phyloP scores from a whole-genome alignment of 1,140 invertebrate genomes.

The Caerostris extrusa region DNA sequence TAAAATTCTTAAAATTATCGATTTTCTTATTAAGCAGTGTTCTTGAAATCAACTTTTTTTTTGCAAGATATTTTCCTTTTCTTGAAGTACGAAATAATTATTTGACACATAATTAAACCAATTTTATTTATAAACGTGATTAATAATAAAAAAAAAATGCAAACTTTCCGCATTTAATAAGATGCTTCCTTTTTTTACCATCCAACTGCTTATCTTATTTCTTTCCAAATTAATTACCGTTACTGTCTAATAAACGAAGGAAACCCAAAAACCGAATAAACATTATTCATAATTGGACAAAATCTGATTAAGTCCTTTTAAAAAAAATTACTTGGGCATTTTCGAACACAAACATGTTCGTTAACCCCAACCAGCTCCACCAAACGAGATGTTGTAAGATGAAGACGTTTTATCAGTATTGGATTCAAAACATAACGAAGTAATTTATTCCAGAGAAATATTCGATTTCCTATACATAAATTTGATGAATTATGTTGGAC shows the following conservation, averaged over 20 bases:
- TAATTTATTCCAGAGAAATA: background rate
- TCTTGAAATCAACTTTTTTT: too few relatives aligned
- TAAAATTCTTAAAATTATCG: too few relatives aligned
- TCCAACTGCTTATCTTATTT: background rate
- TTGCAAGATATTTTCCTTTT: too few relatives aligned
- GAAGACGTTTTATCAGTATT: background rate
- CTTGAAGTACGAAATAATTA: too few relatives aligned
- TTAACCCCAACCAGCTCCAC: background rate
- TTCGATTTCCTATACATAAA: conserved; percentile 38
- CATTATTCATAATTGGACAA: background rate
- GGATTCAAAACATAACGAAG: background rate
- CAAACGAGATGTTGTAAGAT: background rate
- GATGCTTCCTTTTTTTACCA: too few relatives aligned
- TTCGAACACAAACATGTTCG: background rate
- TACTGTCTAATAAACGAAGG: background rate
- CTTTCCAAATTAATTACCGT: background rate
- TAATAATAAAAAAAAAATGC: too few relatives aligned
- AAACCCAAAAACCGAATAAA: background rate
- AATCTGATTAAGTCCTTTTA: background rate
- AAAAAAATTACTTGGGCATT: background rate
- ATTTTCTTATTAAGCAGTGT: too few relatives aligned
- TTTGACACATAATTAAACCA: too few relatives aligned
- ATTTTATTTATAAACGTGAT: too few relatives aligned
- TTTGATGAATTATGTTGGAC: background rate
- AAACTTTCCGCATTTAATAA: too few relatives aligned